A percentile compares a stretch with the other conserved stretches of the same genome.
Evolutionary conservation across 1,140 invertebrate genomes (phyloP).

Genomic region (Bactericera cockerelli): DNA sequence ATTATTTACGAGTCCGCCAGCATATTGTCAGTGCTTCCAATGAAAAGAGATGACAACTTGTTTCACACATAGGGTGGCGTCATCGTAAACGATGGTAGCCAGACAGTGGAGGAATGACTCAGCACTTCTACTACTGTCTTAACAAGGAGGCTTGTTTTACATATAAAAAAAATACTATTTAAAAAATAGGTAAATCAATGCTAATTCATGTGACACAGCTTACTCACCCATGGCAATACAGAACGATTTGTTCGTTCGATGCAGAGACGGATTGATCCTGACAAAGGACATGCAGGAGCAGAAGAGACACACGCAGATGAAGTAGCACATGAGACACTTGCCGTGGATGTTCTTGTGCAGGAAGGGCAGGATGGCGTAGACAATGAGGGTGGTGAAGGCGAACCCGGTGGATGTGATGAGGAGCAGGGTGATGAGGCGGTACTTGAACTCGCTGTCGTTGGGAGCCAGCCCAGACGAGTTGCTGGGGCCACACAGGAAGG

Average conservation of each 20-base stretch:
- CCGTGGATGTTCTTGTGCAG: not conserved
- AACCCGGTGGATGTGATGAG: not conserved
- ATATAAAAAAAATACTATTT: too few species aligned
- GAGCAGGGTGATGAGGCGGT: not conserved
- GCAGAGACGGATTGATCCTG: not conserved
- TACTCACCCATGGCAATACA: not conserved
- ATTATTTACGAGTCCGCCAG: too few species aligned
- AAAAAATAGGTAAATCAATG: too few species aligned
- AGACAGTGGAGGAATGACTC: too few species aligned
- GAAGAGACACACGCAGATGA: not conserved
- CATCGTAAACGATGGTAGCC: too few species aligned
- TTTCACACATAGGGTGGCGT: too few species aligned
- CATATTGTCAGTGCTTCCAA: too few species aligned
- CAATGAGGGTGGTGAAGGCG: not conserved
- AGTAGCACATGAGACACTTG: slow-evolving; percentile 1
- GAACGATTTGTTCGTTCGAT: not conserved
- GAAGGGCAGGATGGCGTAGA: not conserved
- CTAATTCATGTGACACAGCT: too few species aligned
- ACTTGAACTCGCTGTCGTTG: not conserved
- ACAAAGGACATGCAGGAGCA: not conserved
- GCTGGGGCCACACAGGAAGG: not conserved
- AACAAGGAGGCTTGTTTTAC: too few species aligned
- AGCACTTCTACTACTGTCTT: too few species aligned
- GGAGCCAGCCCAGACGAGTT: not conserved
- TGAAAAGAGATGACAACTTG: too few species aligned